phyloP scores from a whole-genome alignment of 2,888 invertebrate species.

The Oxyteleia sp. region DNA sequence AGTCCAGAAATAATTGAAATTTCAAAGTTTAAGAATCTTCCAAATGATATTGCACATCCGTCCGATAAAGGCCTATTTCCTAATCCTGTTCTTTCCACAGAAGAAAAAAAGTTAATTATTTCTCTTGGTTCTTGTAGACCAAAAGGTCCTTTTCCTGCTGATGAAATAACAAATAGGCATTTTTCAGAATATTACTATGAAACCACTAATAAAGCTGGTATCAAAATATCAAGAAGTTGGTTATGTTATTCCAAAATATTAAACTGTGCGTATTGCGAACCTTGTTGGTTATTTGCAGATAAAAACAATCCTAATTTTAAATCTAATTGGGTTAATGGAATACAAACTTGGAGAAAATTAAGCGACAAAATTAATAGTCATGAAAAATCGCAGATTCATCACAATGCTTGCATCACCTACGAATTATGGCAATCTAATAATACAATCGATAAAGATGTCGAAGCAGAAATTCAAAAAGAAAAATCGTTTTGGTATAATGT shows the following conservation, averaged over 20 bases:
- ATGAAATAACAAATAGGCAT: constrained; percentile 14
- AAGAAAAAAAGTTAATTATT: constrained; percentile 37
- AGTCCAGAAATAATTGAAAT: too few relatives aligned
- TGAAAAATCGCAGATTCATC: constrained; percentile 16
- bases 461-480: constrained; percentile 58
- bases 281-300: constrained; percentile 37
- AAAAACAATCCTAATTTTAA: constrained; percentile 10
- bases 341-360: constrained; percentile 15
- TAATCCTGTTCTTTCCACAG: constrained; percentile 16
- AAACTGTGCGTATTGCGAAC: constrained; percentile 26
- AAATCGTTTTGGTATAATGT: constrained; percentile 70
- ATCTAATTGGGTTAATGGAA: constrained; percentile 20
- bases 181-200: constrained; percentile 12
- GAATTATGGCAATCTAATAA: constrained; percentile 29
- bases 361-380: constrained; percentile 11
- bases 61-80: constrained; percentile 34
- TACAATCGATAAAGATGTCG: constrained; percentile 62
- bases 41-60: background rate
- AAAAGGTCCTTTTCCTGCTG: constrained; percentile 28
- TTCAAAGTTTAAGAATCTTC: too few relatives aligned
- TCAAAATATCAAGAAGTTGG: background rate
- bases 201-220: constrained; percentile 8
- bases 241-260: constrained; percentile 1
- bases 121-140: constrained; percentile 26
- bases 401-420: constrained; percentile 8